phyloP scores from a whole-genome alignment of 2,113 vertebrate genomes.

The Hymenochirus boettgeri region DNA sequence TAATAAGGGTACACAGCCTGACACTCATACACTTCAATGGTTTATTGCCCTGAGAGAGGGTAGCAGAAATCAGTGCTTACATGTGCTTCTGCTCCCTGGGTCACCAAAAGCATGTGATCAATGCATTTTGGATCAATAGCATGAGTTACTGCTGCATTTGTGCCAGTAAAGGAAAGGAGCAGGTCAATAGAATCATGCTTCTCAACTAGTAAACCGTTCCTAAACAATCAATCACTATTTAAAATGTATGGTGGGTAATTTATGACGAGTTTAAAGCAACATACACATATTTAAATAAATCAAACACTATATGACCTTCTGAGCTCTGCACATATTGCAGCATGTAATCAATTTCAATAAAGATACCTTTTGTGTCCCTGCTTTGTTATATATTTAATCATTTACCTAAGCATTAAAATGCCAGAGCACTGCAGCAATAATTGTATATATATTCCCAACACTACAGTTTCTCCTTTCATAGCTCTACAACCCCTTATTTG shows the following conservation, averaged over 20 bases:
- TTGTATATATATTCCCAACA: too few species aligned
- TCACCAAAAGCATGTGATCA: conserved; percentile 58
- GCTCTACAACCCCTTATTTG: too few species aligned
- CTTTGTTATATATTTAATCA: not conserved
- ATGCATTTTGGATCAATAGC: conserved; percentile 67
- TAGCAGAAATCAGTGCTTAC: conserved; percentile 36
- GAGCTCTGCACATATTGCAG: not conserved
- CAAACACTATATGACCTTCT: conserved; percentile 26
- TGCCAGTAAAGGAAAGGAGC: conserved; percentile 53
- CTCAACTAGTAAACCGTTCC: conserved; percentile 39
- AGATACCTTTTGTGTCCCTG: not conserved
- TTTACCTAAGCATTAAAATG: too few species aligned
- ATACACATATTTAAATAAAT: conserved; percentile 34
- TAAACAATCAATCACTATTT: conserved; percentile 43
- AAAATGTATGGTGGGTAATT: conserved; percentile 36
- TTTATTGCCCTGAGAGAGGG: conserved; percentile 40
- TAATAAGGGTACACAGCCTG: conserved; percentile 32
- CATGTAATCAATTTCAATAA: not conserved
- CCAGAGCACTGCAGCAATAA: too few species aligned
- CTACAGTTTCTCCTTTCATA: too few species aligned
- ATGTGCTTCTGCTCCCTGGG: conserved; percentile 47
- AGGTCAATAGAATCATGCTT: conserved; percentile 56
- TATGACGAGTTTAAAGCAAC: conserved; percentile 35
- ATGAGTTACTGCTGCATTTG: conserved; percentile 68
- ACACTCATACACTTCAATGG: conserved; percentile 34